Conservation (phyloP, 2,113 vertebrate species). For the Amblyornis subalaris region DNA sequence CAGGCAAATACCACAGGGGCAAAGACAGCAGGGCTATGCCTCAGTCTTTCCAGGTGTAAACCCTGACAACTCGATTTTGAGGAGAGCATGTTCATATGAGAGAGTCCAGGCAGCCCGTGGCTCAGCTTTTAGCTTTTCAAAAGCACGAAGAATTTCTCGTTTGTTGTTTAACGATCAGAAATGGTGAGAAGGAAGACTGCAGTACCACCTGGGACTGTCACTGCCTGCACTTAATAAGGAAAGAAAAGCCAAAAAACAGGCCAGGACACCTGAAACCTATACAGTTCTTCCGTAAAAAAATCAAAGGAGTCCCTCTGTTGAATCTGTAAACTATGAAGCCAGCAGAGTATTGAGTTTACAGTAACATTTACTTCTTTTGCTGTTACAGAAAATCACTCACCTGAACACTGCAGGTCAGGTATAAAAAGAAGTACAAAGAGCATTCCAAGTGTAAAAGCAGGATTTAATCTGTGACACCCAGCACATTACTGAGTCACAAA, state of each 20-base stretch:
- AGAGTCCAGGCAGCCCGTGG: neutral
- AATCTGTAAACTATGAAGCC: neutral
- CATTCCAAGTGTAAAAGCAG: neutral
- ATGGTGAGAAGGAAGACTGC: rapidly evolving
- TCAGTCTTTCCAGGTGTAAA: neutral
- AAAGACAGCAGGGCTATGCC: neutral
- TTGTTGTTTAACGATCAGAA: neutral
- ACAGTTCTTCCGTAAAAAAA: rapidly evolving
- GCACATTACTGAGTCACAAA: neutral
- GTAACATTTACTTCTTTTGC: neutral
- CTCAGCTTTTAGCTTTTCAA: neutral
- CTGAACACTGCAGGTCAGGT: too few relatives aligned
- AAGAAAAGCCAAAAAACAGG: neutral
- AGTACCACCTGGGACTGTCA: neutral
- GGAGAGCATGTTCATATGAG: rapidly evolving
- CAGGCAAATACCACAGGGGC: neutral
- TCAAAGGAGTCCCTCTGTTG: neutral
- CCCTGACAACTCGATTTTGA: neutral
- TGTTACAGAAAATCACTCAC: neutral
- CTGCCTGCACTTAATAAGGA: neutral
- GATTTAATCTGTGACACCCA: neutral
- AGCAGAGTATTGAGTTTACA: neutral
- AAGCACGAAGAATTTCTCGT: neutral
- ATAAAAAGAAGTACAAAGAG: neutral
- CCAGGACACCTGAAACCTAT: too few relatives aligned